Percentiles rank a stretch among this genome's conserved stretches.
phyloP scores from a whole-genome alignment of 2,113 vertebrate species.

The Hippoglossus stenolepis region DNA sequence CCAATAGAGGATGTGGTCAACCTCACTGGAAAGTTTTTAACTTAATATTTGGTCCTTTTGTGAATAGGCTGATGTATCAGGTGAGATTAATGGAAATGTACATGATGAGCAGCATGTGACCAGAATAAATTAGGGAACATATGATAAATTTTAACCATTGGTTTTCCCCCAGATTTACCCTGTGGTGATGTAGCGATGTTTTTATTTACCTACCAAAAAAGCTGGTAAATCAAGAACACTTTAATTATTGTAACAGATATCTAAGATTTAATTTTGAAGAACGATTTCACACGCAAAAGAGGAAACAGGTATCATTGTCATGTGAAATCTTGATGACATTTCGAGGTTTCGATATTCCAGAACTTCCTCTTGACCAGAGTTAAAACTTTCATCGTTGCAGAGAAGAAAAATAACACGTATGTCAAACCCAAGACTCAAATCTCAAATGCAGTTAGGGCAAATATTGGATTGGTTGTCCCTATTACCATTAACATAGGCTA shows the following conservation, averaged over 20 bases:
- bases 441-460: neutral
- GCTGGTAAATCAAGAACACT: neutral
- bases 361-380: slow-evolving; percentile 14
- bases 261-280: neutral
- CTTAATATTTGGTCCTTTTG: neutral
- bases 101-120: slow-evolving; percentile 24
- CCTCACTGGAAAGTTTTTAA: slow-evolving; percentile 14
- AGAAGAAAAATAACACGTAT: neutral
- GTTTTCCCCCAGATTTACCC: neutral
- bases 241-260: neutral
- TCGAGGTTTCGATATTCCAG: slow-evolving; percentile 21
- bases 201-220: neutral
- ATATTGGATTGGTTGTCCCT: neutral
- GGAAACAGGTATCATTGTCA: slow-evolving; percentile 15
- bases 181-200: neutral
- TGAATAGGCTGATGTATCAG: neutral
- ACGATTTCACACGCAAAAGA: neutral
- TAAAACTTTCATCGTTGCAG: neutral
- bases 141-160: neutral
- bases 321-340: neutral
- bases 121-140: neutral
- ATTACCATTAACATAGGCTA: too few relatives aligned
- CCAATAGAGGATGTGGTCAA: too few relatives aligned
- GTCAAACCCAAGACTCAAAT: neutral
- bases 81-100: neutral